These are phyloP conservation scores for Bostrychus sinensis DNA, from an alignment of 2,113 vertebrate species.

Conservation along the genomic window DNA sequence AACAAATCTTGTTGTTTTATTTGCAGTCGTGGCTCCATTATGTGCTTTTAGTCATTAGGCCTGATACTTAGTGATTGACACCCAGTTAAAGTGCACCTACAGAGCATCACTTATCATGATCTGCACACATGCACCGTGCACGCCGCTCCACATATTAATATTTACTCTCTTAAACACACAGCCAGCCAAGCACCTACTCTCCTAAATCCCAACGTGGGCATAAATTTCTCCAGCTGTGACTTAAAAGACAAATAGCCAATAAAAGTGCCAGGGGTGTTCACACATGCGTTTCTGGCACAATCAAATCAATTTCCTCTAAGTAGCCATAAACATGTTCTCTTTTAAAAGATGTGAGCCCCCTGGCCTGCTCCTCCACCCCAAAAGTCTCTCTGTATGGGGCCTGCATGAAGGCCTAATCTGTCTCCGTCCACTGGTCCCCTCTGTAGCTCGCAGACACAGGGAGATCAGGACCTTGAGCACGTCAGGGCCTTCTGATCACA, in stretches of 20 bases:
- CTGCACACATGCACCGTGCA: conserved; percentile 37
- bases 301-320: conserved; percentile 99
- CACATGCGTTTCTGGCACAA: conserved; percentile 91
- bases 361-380: conserved; percentile 82
- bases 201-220: conserved; percentile 63
- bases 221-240: conserved; percentile 80
- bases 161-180: conserved; percentile 69
- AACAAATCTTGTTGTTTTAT: conserved; percentile 75
- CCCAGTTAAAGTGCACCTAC: conserved; percentile 79
- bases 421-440: conserved; percentile 74
- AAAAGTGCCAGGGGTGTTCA: conserved; percentile 95
- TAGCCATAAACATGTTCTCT: conserved; percentile 99
- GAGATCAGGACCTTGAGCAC: conserved; percentile 58
- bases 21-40: conserved; percentile 63
- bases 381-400: conserved; percentile 85
- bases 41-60: conserved; percentile 76
- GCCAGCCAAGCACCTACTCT: conserved; percentile 58
- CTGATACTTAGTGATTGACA: conserved; percentile 78
- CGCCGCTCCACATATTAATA: conserved; percentile 55
- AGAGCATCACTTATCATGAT: conserved; percentile 70
- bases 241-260: conserved; percentile 88
- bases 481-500: conserved; percentile 76
- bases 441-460: conserved; percentile 78
- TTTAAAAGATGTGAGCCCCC: conserved; percentile 89
- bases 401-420: conserved; percentile 83